Percentiles rank a stretch among this genome's conserved stretches.
Evolutionary conservation across 2,797 vertebrate species (phyloP).

Genomic region (Poliocrania exsul): DNA sequence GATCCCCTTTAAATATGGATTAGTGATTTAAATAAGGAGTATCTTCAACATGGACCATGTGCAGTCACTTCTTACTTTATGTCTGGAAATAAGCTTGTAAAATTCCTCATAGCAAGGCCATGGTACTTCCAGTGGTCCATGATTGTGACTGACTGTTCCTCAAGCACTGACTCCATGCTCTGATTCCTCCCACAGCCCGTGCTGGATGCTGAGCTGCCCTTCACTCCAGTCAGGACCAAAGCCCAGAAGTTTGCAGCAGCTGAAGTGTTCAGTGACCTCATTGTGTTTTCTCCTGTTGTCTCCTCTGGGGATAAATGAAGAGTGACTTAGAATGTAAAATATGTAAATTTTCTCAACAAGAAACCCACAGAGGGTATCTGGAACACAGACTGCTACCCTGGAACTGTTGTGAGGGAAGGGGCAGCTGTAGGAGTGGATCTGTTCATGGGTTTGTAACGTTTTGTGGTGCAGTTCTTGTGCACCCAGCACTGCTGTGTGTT

Average conservation of each 20-base stretch:
- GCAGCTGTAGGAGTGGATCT: background rate
- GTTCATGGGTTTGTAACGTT: background rate
- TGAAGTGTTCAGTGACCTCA: conserved; percentile 31
- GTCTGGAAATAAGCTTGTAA: background rate
- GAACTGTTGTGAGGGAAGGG: background rate
- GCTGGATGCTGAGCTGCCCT: background rate
- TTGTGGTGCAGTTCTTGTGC: background rate
- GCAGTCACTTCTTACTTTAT: background rate
- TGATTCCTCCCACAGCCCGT: background rate
- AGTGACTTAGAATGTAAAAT: background rate
- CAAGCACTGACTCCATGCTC: background rate
- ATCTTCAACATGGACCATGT: fast-evolving
- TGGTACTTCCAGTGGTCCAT: fast-evolving
- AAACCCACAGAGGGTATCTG: background rate
- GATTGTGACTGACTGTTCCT: background rate
- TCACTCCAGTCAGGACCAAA: conserved; percentile 37
- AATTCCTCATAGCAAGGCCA: background rate
- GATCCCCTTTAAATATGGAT: background rate
- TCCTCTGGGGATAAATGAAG: conserved; percentile 24
- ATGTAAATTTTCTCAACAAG: background rate
- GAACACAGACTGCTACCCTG: background rate
- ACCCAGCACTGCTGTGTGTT: background rate
- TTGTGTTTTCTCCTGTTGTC: conserved; percentile 62
- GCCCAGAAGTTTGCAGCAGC: conserved; percentile 20
- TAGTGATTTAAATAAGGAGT: background rate